phyloP scores from a whole-genome alignment of 1,140 invertebrate genomes.

The Neodiprion pinetum region DNA sequence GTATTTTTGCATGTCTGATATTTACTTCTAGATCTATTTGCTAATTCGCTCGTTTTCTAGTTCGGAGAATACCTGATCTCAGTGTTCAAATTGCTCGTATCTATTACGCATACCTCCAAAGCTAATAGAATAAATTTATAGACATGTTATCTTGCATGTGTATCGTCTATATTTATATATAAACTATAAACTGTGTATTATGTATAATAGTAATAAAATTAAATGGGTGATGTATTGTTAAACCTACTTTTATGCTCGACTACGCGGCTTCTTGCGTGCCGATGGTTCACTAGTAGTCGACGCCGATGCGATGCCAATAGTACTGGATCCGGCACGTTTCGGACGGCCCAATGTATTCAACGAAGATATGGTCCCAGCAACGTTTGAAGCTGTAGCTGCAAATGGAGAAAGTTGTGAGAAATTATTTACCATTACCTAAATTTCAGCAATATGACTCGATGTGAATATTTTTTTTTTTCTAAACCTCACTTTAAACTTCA shows the following conservation, averaged over 20 bases:
- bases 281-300: slow-evolving; percentile 41
- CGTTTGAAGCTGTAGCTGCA: slow-evolving; percentile 32
- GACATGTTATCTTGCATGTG: slow-evolving; percentile 26
- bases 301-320: slow-evolving; percentile 23
- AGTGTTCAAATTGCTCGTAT: not conserved
- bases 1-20: slow-evolving; percentile 12
- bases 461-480: not conserved
- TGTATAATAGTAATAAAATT: not conserved
- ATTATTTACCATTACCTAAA: slow-evolving; percentile 13
- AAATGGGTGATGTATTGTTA: not conserved
- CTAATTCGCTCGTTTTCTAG: not conserved
- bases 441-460: not conserved
- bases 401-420: slow-evolving; percentile 1
- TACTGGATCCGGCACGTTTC: slow-evolving; percentile 43
- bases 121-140: not conserved
- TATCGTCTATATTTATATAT: slow-evolving; percentile 34
- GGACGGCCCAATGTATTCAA: slow-evolving; percentile 43
- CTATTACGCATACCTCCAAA: not conserved
- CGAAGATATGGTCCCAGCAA: slow-evolving; percentile 34
- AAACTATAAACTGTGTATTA: slow-evolving; percentile 6
- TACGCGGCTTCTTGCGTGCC: slow-evolving; percentile 51
- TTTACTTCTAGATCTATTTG: not conserved
- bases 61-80: not conserved
- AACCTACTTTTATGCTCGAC: slow-evolving; percentile 45
- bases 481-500: not conserved